phyloP scores from a whole-genome alignment of 92 coral and sea anemone genomes.

The Zoanthus gigantus region DNA sequence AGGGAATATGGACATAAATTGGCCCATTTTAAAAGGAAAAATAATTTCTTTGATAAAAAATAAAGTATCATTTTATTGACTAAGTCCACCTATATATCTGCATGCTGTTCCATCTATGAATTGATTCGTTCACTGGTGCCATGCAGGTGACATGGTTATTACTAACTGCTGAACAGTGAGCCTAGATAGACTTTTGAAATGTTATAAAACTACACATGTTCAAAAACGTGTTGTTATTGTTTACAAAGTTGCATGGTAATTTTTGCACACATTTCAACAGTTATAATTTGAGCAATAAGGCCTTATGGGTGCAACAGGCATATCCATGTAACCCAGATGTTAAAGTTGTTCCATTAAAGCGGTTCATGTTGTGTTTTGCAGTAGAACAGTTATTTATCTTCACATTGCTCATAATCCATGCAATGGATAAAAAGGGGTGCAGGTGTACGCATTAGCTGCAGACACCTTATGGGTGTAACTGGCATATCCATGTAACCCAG shows the following conservation, averaged over 20 bases:
- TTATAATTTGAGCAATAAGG: constrained; percentile 23
- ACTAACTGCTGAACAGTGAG: constrained; percentile 25
- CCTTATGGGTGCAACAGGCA: constrained; percentile 36
- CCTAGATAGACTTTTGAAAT: constrained; percentile 17
- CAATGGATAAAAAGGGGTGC: constrained; percentile 15
- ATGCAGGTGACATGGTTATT: constrained; percentile 24
- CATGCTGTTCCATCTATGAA: constrained; percentile 13
- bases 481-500: constrained; percentile 40
- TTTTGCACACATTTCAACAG: constrained; percentile 34
- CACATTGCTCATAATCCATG: constrained; percentile 29
- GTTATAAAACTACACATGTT: constrained; percentile 25
- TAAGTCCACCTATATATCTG: constrained; percentile 16
- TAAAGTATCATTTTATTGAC: constrained; percentile 17
- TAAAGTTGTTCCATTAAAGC: constrained; percentile 28
- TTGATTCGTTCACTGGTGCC: constrained; percentile 27
- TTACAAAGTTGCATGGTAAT: constrained; percentile 30
- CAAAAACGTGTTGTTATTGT: constrained; percentile 29
- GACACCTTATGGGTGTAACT: constrained; percentile 30
- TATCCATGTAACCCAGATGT: constrained; percentile 39
- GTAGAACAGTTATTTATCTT: constrained; percentile 25
- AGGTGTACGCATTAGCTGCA: constrained; percentile 18
- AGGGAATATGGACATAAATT: constrained; percentile 23
- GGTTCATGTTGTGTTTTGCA: constrained; percentile 35
- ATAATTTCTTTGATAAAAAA: constrained; percentile 18
- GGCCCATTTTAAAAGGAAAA: constrained; percentile 22